phyloP scores from a whole-genome alignment of 2,113 vertebrate genomes.

The Oryzias melastigma region DNA sequence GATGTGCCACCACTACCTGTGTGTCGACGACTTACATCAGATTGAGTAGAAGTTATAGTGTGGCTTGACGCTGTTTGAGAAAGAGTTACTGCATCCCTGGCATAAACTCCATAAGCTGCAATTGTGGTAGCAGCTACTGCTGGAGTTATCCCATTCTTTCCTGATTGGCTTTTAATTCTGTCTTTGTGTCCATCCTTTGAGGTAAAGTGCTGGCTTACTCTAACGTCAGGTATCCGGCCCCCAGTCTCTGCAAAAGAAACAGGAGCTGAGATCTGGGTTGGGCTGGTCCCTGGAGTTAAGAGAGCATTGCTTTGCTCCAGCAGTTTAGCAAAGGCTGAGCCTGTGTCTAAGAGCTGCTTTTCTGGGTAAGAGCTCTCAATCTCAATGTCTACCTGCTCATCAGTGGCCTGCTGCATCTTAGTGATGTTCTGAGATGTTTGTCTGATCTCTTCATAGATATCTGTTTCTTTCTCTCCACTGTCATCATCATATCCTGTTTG shows the following conservation, averaged over 20 bases:
- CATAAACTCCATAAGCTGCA: constrained; percentile 78
- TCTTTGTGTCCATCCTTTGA: constrained; percentile 87
- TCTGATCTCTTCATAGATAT: constrained; percentile 89
- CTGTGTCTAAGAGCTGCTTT: constrained; percentile 88
- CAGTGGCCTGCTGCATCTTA: constrained; percentile 78
- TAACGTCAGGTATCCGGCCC: constrained; percentile 86
- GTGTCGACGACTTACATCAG: constrained; percentile 64
- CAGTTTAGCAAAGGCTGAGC: constrained; percentile 85
- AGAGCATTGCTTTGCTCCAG: constrained; percentile 80
- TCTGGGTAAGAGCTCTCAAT: constrained; percentile 78
- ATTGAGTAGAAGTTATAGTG: constrained; percentile 70
- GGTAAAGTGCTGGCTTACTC: constrained; percentile 93
- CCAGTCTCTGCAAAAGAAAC: constrained; percentile 84
- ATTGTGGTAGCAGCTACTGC: constrained; percentile 72
- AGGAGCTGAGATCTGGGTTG: constrained; percentile 91
- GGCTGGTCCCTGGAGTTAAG: constrained; percentile 92
- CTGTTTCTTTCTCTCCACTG: constrained; percentile 72
- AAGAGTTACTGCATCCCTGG: constrained; percentile 77
- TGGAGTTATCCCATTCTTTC: constrained; percentile 76
- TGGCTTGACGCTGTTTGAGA: constrained; percentile 74
- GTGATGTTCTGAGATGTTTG: constrained; percentile 84
- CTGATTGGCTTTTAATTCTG: constrained; percentile 78
- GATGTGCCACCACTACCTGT: constrained; percentile 63
- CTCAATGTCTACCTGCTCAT: constrained; percentile 75
- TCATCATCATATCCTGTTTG: constrained; percentile 76